A percentile compares a stretch with the other conserved stretches of the same genome.
Conservation (phyloP, 1,140 invertebrate genomes). For the Onthophagus taurus region DNA sequence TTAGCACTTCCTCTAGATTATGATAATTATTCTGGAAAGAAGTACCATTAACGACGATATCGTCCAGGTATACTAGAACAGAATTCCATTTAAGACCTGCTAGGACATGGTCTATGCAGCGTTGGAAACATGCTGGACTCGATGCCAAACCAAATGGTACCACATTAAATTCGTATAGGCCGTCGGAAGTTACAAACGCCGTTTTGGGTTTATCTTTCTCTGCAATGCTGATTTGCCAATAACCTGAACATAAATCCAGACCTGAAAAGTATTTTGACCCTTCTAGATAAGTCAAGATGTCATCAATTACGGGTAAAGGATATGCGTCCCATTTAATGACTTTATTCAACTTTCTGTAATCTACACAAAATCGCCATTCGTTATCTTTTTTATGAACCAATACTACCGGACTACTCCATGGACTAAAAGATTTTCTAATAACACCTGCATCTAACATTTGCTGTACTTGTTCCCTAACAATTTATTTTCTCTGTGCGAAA, state of each 20-base stretch:
- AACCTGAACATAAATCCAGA: too few species aligned
- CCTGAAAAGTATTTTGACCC: too few species aligned
- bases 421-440: not conserved
- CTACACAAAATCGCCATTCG: too few species aligned
- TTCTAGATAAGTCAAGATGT: too few species aligned
- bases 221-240: too few species aligned
- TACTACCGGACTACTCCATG: not conserved
- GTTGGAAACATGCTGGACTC: not conserved
- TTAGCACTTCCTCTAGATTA: not conserved
- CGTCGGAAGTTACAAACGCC: conserved; percentile 1
- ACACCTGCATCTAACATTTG: not conserved
- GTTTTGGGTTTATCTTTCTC: conserved; percentile 4
- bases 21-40: not conserved
- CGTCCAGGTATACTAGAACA: conserved; percentile 5
- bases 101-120: not conserved
- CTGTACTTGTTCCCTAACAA: not conserved
- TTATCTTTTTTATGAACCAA: not conserved
- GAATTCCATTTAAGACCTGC: not conserved
- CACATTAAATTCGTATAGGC: not conserved
- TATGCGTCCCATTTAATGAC: too few species aligned
- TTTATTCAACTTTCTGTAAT: too few species aligned
- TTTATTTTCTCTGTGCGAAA: not conserved
- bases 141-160: not conserved
- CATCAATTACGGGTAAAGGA: too few species aligned
- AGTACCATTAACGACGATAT: conserved; percentile 1